Percentiles rank a stretch among this genome's conserved stretches.
phyloP scores from a whole-genome alignment of 2,113 vertebrate species.

The Pipa parva region DNA sequence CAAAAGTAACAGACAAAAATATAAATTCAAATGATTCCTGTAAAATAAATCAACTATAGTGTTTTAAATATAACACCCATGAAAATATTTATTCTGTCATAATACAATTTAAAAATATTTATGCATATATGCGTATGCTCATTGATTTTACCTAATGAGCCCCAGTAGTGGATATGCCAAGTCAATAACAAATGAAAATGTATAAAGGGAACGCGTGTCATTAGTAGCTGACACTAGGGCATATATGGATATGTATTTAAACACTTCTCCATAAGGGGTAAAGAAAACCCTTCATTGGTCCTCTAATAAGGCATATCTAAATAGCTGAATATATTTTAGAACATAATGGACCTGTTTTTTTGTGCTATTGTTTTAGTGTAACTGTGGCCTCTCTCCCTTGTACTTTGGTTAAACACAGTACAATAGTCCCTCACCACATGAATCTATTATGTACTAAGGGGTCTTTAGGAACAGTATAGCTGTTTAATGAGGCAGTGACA shows the following conservation, averaged over 20 bases:
- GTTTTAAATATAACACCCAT: no score
- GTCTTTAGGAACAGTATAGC: constrained; percentile 67
- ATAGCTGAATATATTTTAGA: constrained; percentile 66
- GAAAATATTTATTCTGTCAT: no score
- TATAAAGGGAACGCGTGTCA: constrained; percentile 4
- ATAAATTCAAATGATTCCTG: no score
- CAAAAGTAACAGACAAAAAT: no score
- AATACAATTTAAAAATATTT: no score
- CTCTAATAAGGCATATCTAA: constrained; percentile 56
- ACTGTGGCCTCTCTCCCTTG: constrained; percentile 63
- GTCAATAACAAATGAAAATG: no score
- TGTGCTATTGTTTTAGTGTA: constrained; percentile 71
- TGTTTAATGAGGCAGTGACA: constrained; percentile 79
- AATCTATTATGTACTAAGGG: constrained; percentile 71
- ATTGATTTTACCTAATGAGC: no score
- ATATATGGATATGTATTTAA: constrained; percentile 49
- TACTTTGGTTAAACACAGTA: constrained; percentile 63
- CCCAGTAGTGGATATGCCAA: no score
- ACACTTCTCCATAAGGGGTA: constrained; percentile 47
- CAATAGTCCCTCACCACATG: constrained; percentile 71
- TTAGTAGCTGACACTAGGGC: constrained; percentile 19
- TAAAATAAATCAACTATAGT: no score
- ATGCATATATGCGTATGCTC: no score
- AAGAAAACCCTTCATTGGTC: constrained; percentile 45
- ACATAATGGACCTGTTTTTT: constrained; percentile 66